phyloP scores from a whole-genome alignment of 2,888 invertebrate genomes.

The Lysandra bellargus region DNA sequence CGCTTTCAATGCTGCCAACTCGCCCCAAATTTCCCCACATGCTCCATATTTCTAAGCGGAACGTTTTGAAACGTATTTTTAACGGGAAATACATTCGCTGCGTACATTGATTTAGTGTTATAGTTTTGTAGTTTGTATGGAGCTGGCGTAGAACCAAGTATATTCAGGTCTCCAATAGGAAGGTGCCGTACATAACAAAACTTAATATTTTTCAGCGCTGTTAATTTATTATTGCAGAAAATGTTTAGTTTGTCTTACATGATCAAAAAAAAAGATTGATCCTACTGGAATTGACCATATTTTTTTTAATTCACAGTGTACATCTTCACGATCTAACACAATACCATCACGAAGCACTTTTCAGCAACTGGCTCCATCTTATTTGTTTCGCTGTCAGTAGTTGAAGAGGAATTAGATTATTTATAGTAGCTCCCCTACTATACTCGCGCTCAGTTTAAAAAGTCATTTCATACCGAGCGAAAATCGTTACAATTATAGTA shows the following conservation, averaged over 20 bases:
- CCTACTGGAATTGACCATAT: not conserved
- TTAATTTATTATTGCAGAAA: not conserved
- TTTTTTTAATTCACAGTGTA: not conserved
- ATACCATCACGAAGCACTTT: not conserved
- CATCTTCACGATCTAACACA: not conserved
- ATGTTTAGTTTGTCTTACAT: not conserved
- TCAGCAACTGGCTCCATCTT: not conserved
- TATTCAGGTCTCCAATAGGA: not conserved
- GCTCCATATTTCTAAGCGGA: conserved; percentile 15
- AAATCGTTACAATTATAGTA: no score
- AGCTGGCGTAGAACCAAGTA: conserved; percentile 7
- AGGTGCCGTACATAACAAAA: not conserved
- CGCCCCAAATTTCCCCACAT: conserved; percentile 27
- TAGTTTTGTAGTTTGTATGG: conserved; percentile 18
- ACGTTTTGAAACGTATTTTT: conserved; percentile 22
- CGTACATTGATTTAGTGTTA: conserved; percentile 22
- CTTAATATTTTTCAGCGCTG: not conserved
- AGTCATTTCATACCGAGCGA: no score
- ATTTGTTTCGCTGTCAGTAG: not conserved
- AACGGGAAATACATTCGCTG: conserved; percentile 7
- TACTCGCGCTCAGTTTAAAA: no score
- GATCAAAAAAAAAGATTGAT: no score
- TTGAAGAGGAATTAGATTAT: conserved; percentile 25
- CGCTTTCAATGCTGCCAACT: conserved; percentile 26
- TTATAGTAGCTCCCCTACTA: no score